Evolutionary conservation across 2,113 vertebrate species (phyloP), one percentile per base, ranked within the genome.

Genomic region (Coregonus clupeaformis): DNA sequence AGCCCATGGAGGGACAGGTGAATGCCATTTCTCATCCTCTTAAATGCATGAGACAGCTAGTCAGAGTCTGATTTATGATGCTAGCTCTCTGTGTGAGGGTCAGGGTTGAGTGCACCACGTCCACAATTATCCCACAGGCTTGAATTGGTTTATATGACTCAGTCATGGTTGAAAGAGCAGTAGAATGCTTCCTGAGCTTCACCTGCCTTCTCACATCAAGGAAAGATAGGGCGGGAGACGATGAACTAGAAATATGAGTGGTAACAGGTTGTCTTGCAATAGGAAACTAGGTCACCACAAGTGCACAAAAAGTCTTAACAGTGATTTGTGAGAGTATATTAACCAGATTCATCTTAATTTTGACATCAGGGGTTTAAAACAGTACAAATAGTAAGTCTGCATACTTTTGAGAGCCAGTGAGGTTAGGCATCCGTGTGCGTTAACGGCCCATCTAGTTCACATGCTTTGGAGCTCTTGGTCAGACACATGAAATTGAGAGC

Each of bases 1-100:
- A 55, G 36, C 36, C 36, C 36, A 2, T 42, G 36, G 36, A 42
- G 36, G 63, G 78, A 78, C 77, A 76, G 57, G 71, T 63, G 71
- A 73, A 74, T 69, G 59, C 66, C 64, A 77, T 29, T 27, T 47
- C 69, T 80, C 82, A 87, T 79, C 81, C 76, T 69, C 74, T 24
- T 85, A 82, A 85, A 85, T 69, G 47, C 71, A 78, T 13, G 64
- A 78, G 75, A 78, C 79, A 88, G 75, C 68, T 77, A 67, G 80
- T 74, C 78, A 72, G 69, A 66, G 55, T 73, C 71, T 82, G 82
- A 88, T 87, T 84, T 73, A 84, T 72, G 64, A 52, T 5, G 49
- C 49, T 52, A 52, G 49, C 49, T 14, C 64, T 73, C 80, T n/a
- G 49, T 30, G 49, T 76, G 77, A 77, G 20, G 18, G 49, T 9